These are phyloP conservation scores for Intellagama lesueurii DNA, from an alignment of 2,797 vertebrate species.

Conservation along the genomic window DNA sequence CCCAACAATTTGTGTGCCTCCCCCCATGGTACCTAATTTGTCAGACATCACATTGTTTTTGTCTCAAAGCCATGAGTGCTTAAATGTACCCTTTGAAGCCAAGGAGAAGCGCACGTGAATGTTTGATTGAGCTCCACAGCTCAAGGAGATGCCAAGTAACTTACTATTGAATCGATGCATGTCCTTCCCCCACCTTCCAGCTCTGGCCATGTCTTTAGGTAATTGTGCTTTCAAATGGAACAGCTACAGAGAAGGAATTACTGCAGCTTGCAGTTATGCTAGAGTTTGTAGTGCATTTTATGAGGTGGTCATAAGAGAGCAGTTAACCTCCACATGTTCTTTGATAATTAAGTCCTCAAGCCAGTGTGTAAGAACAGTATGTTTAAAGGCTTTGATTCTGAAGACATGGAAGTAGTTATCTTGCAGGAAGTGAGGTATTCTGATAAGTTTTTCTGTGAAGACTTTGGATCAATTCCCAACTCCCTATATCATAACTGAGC, in stretches of 20 bases:
- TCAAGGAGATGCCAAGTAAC: conserved; percentile 43
- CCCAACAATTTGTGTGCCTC: no score
- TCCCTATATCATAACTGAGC: neutral
- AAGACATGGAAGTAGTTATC: neutral
- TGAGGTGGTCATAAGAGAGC: conserved; percentile 23
- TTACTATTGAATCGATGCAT: conserved; percentile 46
- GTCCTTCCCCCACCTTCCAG: conserved; percentile 50
- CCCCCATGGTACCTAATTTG: no score
- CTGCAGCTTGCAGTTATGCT: conserved; percentile 16
- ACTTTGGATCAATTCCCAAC: neutral
- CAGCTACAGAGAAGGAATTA: conserved; percentile 38
- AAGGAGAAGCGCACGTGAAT: conserved; percentile 50
- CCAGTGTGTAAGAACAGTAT: conserved; percentile 15
- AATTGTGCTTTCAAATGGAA: conserved; percentile 51
- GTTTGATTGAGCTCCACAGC: conserved; percentile 4
- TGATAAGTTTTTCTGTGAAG: neutral
- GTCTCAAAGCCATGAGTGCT: neutral
- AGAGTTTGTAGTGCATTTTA: neutral
- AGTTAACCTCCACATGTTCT: neutral
- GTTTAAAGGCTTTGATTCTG: conserved; percentile 27
- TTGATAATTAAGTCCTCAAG: neutral
- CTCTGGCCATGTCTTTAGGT: conserved; percentile 5
- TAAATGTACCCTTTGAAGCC: neutral
- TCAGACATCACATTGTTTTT: neutral
- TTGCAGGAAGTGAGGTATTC: neutral